Conservation (phyloP, 2,113 vertebrate genomes). For the Campylomormyrus numenius region DNA sequence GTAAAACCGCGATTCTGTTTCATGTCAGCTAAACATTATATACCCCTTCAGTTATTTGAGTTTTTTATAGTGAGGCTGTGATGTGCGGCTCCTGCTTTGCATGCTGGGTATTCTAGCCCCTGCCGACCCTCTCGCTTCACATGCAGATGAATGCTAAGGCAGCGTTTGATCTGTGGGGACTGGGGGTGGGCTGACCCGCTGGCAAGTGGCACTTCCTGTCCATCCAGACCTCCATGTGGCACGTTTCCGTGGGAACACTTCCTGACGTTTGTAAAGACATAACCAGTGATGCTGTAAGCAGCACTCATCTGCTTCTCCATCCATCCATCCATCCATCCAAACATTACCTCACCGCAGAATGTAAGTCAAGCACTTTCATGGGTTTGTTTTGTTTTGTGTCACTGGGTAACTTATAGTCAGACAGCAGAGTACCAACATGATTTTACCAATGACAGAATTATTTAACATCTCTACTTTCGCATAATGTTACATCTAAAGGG, state of each 20-base stretch:
- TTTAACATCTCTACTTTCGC: neutral
- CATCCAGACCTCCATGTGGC: neutral
- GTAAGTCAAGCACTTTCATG: neutral
- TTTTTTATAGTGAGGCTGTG: neutral
- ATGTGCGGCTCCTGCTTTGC: neutral
- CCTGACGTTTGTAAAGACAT: neutral
- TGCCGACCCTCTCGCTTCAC: neutral
- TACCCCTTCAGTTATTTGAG: neutral
- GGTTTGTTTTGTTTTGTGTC: neutral
- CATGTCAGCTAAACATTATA: neutral
- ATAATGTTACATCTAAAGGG: neutral
- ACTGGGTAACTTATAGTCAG: neutral
- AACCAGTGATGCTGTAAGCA: neutral
- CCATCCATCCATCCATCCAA: neutral
- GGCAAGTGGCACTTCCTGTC: neutral
- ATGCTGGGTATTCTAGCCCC: neutral
- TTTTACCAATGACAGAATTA: neutral
- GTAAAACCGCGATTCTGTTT: neutral
- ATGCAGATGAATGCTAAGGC: neutral
- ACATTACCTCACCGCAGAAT: neutral
- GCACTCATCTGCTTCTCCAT: neutral
- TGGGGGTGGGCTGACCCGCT: neutral
- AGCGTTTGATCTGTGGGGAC: neutral
- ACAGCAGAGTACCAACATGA: neutral
- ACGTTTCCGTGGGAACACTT: neutral